Evolutionary conservation across 23 tunicate genomes (phyloP).

Genomic region (Halocynthia roretzi): DNA sequence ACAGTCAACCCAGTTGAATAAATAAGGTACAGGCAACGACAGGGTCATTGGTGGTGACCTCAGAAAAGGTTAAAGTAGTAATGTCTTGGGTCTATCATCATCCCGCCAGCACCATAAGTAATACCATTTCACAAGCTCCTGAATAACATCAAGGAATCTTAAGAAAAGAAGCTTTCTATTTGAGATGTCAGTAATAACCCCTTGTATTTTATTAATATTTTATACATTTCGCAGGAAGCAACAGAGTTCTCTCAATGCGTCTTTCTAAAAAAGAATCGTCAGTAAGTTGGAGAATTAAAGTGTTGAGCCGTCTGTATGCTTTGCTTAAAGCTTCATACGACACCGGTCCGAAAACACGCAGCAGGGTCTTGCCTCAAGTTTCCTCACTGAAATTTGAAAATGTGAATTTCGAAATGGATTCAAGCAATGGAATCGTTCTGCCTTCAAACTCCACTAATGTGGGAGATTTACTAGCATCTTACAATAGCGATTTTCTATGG

Average conservation of each 20-base stretch:
- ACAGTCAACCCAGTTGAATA: too few relatives aligned
- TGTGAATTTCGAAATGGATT: not conserved
- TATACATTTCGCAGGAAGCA: not conserved
- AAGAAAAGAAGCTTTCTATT: too few relatives aligned
- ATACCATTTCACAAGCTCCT: too few relatives aligned
- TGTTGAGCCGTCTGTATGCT: constrained; percentile 34
- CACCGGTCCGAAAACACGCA: not conserved
- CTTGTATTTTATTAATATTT: too few relatives aligned
- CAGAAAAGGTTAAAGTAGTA: too few relatives aligned
- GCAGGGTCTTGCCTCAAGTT: not conserved
- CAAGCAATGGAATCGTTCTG: not conserved
- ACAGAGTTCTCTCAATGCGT: constrained; percentile 41
- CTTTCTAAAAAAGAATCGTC: constrained; percentile 70
- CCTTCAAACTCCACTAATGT: not conserved
- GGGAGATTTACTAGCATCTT: not conserved
- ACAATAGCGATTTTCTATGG: too few relatives aligned
- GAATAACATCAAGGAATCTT: too few relatives aligned
- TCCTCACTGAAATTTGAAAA: not conserved
- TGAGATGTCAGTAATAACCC: too few relatives aligned
- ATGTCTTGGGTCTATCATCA: too few relatives aligned
- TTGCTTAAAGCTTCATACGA: constrained; percentile 10
- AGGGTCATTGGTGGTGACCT: too few relatives aligned
- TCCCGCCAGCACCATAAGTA: too few relatives aligned
- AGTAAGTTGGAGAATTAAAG: constrained; percentile 43
- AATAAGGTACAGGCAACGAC: too few relatives aligned